Conservation (phyloP, 2,888 invertebrate species). For the Biston betularia region DNA sequence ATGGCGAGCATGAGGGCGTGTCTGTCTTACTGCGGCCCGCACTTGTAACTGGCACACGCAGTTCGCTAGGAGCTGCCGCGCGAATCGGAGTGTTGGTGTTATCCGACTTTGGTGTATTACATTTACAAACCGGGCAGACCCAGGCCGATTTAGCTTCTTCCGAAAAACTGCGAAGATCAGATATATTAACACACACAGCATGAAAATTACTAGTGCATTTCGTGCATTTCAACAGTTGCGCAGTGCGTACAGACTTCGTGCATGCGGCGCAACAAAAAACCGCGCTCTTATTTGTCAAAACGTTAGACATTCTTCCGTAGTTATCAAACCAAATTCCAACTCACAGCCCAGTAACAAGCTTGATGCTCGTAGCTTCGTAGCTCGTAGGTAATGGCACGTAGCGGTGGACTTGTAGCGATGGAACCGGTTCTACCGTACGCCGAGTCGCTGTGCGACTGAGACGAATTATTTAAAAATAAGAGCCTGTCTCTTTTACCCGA, state of each 20-base stretch:
- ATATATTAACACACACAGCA: neutral
- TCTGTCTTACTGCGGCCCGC: constrained; percentile 1
- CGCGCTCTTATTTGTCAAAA: neutral
- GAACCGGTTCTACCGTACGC: neutral
- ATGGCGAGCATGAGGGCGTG: neutral
- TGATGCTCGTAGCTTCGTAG: neutral
- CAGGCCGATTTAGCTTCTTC: neutral
- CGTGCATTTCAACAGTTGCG: neutral
- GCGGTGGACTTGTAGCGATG: neutral
- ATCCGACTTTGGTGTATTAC: neutral
- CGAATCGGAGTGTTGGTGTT: neutral
- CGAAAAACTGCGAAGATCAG: neutral
- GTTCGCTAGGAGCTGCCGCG: neutral
- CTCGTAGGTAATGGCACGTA: neutral
- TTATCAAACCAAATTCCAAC: neutral
- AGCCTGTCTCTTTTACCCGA: constrained; percentile 15
- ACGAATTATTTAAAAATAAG: constrained; percentile 5
- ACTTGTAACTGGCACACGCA: neutral
- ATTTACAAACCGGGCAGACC: neutral
- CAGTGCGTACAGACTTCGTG: neutral
- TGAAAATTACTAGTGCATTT: neutral
- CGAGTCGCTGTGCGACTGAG: neutral
- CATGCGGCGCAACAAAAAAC: neutral
- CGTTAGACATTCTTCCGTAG: neutral
- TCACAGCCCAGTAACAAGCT: too few species aligned